A percentile compares a stretch with the other conserved stretches of the same genome.
These are phyloP conservation scores for Stenoptilia bipunctidactyla DNA, from an alignment of 2,888 invertebrate genomes.

Conservation along the genomic window DNA sequence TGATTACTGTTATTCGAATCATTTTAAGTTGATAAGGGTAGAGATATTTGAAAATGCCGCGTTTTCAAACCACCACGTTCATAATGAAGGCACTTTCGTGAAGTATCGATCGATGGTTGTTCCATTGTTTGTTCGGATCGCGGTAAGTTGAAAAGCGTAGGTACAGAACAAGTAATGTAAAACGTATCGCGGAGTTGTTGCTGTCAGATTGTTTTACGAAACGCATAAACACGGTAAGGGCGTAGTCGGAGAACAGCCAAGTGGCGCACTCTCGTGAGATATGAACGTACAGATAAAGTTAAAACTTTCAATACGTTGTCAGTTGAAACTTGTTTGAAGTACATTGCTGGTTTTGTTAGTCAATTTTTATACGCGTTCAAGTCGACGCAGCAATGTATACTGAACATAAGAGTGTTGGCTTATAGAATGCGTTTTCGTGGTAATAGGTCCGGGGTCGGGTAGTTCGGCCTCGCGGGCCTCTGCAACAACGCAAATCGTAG, in stretches of 20 bases:
- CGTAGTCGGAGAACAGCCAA: slow-evolving; percentile 53
- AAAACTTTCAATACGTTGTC: slow-evolving; percentile 21
- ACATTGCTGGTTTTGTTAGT: slow-evolving; percentile 27
- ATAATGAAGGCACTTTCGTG: slow-evolving; percentile 16
- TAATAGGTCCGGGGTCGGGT: slow-evolving; percentile 45
- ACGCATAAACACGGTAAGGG: slow-evolving; percentile 51
- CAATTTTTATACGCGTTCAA: rapidly evolving
- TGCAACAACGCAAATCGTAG: slow-evolving; percentile 69
- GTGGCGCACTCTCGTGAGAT: slow-evolving; percentile 69
- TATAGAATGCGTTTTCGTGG: slow-evolving; percentile 13
- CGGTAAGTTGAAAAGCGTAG: not conserved
- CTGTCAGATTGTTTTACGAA: slow-evolving; percentile 42
- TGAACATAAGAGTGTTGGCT: slow-evolving; percentile 3
- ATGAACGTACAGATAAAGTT: slow-evolving; percentile 62
- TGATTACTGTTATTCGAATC: too few species aligned
- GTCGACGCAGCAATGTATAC: slow-evolving; percentile 23
- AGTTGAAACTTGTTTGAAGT: slow-evolving; percentile 12
- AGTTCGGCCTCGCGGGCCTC: slow-evolving; percentile 52
- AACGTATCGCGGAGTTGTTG: slow-evolving; percentile 33
- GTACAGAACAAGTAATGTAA: slow-evolving; percentile 42
- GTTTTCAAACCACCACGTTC: too few species aligned
- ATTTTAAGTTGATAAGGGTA: too few species aligned
- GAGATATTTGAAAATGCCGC: slow-evolving; percentile 51
- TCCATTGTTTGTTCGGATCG: slow-evolving; percentile 28
- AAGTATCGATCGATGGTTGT: slow-evolving; percentile 50